Evolutionary conservation across 2,113 vertebrate genomes (phyloP).

Genomic region (Pedionomus torquatus): DNA sequence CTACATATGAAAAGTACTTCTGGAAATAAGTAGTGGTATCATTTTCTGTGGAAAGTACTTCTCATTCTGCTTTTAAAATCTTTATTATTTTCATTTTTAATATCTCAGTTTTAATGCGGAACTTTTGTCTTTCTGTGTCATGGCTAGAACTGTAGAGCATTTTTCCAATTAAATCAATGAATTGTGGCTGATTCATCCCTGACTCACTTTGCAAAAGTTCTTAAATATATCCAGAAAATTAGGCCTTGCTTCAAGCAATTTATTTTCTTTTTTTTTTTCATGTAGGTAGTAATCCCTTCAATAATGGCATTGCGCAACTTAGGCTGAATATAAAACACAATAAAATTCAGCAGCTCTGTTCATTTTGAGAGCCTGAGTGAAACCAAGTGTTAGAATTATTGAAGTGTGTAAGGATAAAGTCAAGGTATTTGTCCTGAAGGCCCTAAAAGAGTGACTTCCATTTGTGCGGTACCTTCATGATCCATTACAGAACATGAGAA

Average conservation of each 20-base stretch:
- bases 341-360: not conserved
- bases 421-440: not conserved
- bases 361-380: not conserved
- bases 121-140: not conserved
- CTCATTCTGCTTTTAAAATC: not conserved
- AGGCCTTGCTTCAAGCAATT: not conserved
- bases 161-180: slow-evolving; percentile 1
- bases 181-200: slow-evolving; percentile 16
- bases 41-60: not conserved
- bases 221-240: not conserved
- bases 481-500: not conserved
- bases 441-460: not conserved
- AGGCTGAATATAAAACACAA: not conserved
- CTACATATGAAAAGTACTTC: not conserved
- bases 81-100: not conserved
- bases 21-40: not conserved
- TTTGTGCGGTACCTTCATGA: not conserved
- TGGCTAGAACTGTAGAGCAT: not conserved
- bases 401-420: not conserved
- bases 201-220: slow-evolving; percentile 12
- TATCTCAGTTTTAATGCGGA: not conserved
- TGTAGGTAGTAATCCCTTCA: not conserved
- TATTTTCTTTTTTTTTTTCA: not conserved
- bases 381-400: not conserved
- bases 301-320: not conserved